phyloP scores from a whole-genome alignment of 2,113 vertebrate species.

The Suncus etruscus region DNA sequence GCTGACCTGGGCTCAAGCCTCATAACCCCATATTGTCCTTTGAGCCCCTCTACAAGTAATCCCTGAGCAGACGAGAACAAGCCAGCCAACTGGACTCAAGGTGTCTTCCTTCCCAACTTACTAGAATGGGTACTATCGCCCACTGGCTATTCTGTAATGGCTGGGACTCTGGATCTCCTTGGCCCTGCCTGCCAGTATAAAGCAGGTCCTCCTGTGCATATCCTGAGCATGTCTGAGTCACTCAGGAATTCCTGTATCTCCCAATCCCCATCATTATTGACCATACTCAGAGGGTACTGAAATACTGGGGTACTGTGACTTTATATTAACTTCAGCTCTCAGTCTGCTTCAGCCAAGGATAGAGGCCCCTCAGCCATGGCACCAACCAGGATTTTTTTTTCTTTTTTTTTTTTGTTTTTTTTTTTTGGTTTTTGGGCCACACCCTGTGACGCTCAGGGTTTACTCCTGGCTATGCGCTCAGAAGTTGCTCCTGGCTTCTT shows the following conservation, averaged over 20 bases:
- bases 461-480: too few species aligned
- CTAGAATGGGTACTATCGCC: neutral
- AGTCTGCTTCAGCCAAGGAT: neutral
- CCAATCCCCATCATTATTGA: neutral
- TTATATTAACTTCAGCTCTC: neutral
- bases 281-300: neutral
- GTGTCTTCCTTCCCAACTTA: neutral
- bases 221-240: neutral
- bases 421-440: too few species aligned
- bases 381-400: neutral
- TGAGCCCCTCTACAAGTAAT: too few species aligned
- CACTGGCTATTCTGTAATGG: neutral
- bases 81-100: too few species aligned
- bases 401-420: too few species aligned
- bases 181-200: neutral
- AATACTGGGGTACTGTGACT: neutral
- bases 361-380: neutral
- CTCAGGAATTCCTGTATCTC: neutral
- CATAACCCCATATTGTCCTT: too few species aligned
- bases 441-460: too few species aligned
- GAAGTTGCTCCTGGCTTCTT: too few species aligned
- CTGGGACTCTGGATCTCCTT: neutral
- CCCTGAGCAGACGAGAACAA: too few species aligned
- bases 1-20: too few species aligned
- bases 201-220: neutral